Percentiles rank a stretch among this genome's conserved stretches.
These are phyloP conservation scores for Chauna torquata DNA, from an alignment of 2,113 vertebrate genomes.

Conservation along the genomic window DNA sequence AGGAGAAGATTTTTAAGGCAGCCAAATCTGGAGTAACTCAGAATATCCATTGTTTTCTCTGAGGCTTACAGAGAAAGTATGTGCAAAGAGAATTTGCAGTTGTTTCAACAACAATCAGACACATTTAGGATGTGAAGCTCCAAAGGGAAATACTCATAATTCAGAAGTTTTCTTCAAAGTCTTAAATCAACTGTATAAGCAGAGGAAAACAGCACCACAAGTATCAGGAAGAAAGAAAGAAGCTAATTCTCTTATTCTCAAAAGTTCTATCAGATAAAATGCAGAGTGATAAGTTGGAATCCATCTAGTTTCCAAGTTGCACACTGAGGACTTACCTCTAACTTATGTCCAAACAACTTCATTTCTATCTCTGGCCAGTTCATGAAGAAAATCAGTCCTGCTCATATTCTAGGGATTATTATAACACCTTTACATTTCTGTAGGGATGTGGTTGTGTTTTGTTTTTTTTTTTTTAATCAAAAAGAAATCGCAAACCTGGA, in stretches of 20 bases:
- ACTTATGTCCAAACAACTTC: background rate
- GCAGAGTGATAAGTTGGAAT: background rate
- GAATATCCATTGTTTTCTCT: background rate
- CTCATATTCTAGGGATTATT: background rate
- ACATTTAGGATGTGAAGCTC: background rate
- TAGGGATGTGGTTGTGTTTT: background rate
- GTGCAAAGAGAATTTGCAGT: background rate
- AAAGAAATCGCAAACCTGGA: background rate
- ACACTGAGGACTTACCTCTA: background rate
- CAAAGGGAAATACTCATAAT: background rate
- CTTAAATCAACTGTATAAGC: fast-evolving
- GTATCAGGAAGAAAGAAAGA: background rate
- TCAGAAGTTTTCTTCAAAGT: background rate
- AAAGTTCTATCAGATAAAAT: background rate
- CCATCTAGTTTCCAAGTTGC: background rate
- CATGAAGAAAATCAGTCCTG: background rate
- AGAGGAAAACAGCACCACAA: background rate
- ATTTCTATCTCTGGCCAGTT: background rate
- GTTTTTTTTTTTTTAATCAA: background rate
- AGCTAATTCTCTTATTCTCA: background rate
- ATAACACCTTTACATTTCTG: background rate
- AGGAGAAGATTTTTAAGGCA: background rate
- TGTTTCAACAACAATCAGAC: background rate
- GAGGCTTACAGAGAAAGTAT: background rate
- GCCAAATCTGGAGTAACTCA: background rate